Evolutionary conservation across 2,888 invertebrate genomes (phyloP).

Genomic region (Nymphalis urticae): DNA sequence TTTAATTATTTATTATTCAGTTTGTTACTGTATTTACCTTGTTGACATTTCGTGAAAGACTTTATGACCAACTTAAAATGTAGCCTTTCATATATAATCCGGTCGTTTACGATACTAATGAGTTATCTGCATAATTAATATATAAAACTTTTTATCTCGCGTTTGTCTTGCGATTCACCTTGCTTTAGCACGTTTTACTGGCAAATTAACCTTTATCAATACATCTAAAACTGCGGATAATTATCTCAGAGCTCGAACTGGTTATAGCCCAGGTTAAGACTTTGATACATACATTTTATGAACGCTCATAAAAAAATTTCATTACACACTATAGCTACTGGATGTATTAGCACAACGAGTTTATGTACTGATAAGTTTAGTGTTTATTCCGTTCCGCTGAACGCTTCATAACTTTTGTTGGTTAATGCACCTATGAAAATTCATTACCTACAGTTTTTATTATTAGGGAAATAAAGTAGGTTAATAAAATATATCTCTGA

Average conservation of each 20-base stretch:
- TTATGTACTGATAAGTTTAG: conserved; percentile 23
- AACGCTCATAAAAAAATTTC: conserved; percentile 43
- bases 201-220: conserved; percentile 47
- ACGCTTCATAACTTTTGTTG: conserved; percentile 19
- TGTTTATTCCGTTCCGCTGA: conserved; percentile 22
- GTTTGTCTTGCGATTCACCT: conserved; percentile 21
- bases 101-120: conserved; percentile 17
- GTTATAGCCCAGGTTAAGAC: conserved; percentile 38
- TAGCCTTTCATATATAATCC: conserved; percentile 10
- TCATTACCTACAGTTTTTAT: background rate
- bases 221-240: conserved; percentile 50
- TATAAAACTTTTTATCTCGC: conserved; percentile 30
- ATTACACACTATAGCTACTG: conserved; percentile 42
- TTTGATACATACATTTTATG: conserved; percentile 39
- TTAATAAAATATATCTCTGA: background rate
- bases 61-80: background rate
- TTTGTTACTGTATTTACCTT: no score
- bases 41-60: background rate
- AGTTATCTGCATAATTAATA: conserved; percentile 32
- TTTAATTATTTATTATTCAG: no score
- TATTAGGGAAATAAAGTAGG: background rate
- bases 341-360: conserved; percentile 26
- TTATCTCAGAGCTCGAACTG: conserved; percentile 39
- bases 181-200: conserved; percentile 39
- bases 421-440: conserved; percentile 15